Percentiles rank a stretch among this genome's conserved stretches.
phyloP scores from a whole-genome alignment of 1,140 invertebrate species.

The Lepidotrigona ventralis region DNA sequence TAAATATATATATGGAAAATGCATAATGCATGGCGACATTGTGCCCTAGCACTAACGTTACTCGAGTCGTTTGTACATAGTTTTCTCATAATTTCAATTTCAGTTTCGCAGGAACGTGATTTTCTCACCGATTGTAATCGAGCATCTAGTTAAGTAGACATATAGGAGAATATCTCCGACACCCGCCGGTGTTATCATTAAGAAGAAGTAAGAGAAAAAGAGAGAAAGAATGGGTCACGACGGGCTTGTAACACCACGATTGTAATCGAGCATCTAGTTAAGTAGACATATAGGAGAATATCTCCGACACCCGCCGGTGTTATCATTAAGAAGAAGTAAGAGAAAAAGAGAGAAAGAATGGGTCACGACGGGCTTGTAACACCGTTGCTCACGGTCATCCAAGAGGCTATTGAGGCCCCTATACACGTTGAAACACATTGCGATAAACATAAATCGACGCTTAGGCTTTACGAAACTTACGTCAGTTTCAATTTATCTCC shows the following conservation, averaged over 20 bases:
- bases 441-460: too few species aligned
- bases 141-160: background rate
- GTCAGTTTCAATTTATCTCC: too few species aligned
- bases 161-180: background rate
- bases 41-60: conserved; percentile 34
- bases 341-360: background rate
- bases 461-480: too few species aligned
- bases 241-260: conserved; percentile 24
- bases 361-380: conserved; percentile 15
- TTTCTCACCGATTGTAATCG: conserved; percentile 1
- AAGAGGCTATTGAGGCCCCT: background rate
- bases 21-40: conserved; percentile 22
- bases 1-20: background rate
- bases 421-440: too few species aligned
- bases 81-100: background rate
- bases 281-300: background rate
- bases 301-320: background rate
- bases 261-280: conserved; percentile 1
- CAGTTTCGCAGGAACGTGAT: background rate
- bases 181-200: background rate
- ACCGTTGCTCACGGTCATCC: conserved; percentile 56
- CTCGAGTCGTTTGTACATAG: conserved; percentile 21
- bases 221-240: background rate
- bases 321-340: background rate
- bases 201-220: background rate